Evolutionary conservation across 2,888 invertebrate genomes (phyloP).

Genomic region (Agrotis exclamationis): DNA sequence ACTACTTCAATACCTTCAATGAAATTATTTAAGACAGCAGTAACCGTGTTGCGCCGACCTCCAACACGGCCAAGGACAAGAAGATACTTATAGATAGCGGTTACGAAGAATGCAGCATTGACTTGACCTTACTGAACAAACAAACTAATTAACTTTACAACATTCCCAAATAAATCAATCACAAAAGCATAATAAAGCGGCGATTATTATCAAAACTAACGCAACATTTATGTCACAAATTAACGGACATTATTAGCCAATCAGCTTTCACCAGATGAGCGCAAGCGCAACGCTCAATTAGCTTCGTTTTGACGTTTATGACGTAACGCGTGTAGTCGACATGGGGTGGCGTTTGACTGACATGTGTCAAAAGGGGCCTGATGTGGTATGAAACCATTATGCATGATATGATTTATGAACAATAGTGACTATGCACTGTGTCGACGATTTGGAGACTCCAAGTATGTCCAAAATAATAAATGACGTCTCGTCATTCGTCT

Average conservation of each 20-base stretch:
- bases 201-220: constrained; percentile 30
- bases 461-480: too few relatives aligned
- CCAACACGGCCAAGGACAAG: too few relatives aligned
- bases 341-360: constrained; percentile 33
- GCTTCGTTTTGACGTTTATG: constrained; percentile 27
- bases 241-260: constrained; percentile 47
- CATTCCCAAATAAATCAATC: constrained; percentile 35
- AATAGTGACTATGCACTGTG: constrained; percentile 12
- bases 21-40: too few relatives aligned
- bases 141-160: constrained; percentile 12
- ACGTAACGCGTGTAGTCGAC: constrained; percentile 40
- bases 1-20: too few relatives aligned
- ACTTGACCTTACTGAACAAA: constrained; percentile 10
- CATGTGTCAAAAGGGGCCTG: constrained; percentile 21
- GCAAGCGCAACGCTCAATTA: constrained; percentile 47
- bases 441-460: background rate
- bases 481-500: background rate
- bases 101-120: constrained; percentile 1
- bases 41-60: too few relatives aligned
- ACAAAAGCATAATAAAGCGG: constrained; percentile 8
- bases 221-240: constrained; percentile 46
- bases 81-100: background rate
- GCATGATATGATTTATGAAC: constrained; percentile 6
- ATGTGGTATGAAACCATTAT: constrained; percentile 26
- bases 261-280: constrained; percentile 56